A percentile compares a stretch with the other conserved stretches of the same genome.
phyloP scores from a whole-genome alignment of 1,140 invertebrate species.

The Saxidomus purpurata region DNA sequence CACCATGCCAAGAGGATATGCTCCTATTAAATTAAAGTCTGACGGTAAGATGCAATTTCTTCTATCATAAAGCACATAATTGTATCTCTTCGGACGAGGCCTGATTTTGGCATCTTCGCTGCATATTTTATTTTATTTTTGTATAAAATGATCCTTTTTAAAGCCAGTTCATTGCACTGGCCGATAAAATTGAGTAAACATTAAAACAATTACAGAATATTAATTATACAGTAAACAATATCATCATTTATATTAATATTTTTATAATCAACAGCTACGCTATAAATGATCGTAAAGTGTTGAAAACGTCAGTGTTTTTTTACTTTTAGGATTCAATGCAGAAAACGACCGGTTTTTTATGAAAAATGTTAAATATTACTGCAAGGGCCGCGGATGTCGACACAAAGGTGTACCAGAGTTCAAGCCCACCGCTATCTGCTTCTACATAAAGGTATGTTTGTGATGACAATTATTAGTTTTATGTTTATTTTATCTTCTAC shows the following conservation, averaged over 20 bases:
- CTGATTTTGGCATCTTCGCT: background rate
- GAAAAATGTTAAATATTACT: slow-evolving; percentile 50
- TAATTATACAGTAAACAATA: too few relatives aligned
- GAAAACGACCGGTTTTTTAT: slow-evolving; percentile 16
- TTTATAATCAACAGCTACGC: too few relatives aligned
- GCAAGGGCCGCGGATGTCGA: slow-evolving; percentile 51
- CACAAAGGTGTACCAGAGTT: slow-evolving; percentile 41
- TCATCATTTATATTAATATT: too few relatives aligned
- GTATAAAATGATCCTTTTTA: too few relatives aligned
- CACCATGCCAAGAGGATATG: background rate
- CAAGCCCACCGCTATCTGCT: slow-evolving; percentile 53
- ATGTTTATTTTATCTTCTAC: background rate
- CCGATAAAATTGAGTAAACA: background rate
- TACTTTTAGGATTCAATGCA: too few relatives aligned
- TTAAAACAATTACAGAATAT: too few relatives aligned
- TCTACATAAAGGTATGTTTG: slow-evolving; percentile 47
- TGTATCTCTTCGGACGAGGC: background rate
- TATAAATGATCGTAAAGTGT: too few relatives aligned
- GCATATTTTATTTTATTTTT: background rate
- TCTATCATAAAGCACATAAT: background rate
- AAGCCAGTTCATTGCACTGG: background rate
- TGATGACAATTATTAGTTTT: background rate
- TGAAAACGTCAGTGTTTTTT: too few relatives aligned
- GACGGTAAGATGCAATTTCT: background rate
- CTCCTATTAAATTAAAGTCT: slow-evolving; percentile 6